Evolutionary conservation across 1,140 invertebrate species (phyloP).

Genomic region (Rhopalosiphum padi): DNA sequence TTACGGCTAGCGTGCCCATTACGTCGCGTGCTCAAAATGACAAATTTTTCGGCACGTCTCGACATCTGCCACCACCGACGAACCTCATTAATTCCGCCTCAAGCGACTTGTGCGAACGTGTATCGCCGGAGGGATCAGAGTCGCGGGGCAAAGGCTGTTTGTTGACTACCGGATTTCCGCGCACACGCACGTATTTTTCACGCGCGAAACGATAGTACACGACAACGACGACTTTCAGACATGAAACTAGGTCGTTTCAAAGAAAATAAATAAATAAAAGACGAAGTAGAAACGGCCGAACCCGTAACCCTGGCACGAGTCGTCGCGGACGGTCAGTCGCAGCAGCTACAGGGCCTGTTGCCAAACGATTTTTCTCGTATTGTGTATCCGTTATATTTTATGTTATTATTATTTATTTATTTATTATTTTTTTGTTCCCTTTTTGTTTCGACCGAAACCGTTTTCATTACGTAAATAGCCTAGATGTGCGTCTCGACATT

Average conservation of each 20-base stretch:
- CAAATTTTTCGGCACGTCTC: constrained; percentile 20
- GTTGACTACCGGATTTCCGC: not conserved
- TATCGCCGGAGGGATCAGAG: not conserved
- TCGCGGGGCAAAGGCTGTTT: not conserved
- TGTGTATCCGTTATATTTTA: not conserved
- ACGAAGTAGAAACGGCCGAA: not conserved
- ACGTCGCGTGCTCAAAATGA: not conserved
- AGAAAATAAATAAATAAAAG: constrained; percentile 5
- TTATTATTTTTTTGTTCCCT: not conserved
- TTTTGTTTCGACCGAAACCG: not conserved
- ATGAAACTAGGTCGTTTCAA: constrained; percentile 4
- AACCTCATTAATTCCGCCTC: not conserved
- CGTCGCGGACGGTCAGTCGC: not conserved
- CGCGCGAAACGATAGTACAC: not conserved
- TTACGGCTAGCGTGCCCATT: not conserved
- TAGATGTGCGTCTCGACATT: not conserved
- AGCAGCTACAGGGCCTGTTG: not conserved
- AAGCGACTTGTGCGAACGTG: not conserved
- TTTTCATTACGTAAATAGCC: constrained; percentile 20
- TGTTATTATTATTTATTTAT: not conserved
- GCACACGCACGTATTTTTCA: not conserved
- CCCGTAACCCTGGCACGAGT: not conserved
- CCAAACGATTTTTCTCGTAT: constrained; percentile 32
- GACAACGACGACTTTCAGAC: not conserved
- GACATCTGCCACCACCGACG: constrained; percentile 16